Percentiles rank a stretch among this genome's conserved stretches.
These are phyloP conservation scores for Aspidiotus destructor DNA, from an alignment of 2,888 invertebrate genomes.

Conservation along the genomic window DNA sequence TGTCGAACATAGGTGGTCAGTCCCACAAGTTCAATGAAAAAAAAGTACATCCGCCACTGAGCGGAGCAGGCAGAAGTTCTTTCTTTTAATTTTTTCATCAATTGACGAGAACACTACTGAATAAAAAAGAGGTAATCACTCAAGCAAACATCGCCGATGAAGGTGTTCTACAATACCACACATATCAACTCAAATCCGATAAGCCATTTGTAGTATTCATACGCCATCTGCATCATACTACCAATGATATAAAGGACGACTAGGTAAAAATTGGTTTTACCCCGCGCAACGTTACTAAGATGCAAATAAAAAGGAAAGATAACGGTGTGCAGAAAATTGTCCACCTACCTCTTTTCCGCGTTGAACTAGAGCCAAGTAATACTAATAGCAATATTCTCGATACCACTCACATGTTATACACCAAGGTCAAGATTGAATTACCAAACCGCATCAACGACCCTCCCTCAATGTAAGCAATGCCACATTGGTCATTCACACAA, in stretches of 20 bases:
- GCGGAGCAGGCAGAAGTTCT: too few relatives aligned
- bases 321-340: not conserved
- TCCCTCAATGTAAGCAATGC: slow-evolving; percentile 3
- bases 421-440: not conserved
- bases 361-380: slow-evolving; percentile 2
- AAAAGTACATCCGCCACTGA: too few relatives aligned
- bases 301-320: not conserved
- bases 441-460: not conserved
- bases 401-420: not conserved
- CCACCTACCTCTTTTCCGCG: not conserved
- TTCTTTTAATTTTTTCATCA: too few relatives aligned
- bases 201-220: slow-evolving; percentile 1
- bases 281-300: not conserved
- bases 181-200: slow-evolving; percentile 6
- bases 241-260: not conserved
- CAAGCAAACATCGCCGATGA: too few relatives aligned
- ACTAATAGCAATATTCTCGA: not conserved
- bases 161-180: too few relatives aligned
- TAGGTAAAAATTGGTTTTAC: not conserved
- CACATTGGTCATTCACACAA: slow-evolving; percentile 9
- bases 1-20: too few relatives aligned
- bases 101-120: too few relatives aligned
- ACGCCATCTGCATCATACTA: slow-evolving; percentile 2
- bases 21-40: too few relatives aligned
- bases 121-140: too few relatives aligned